Conservation (phyloP, 1,140 invertebrate species). For the Gryllus bimaculatus region DNA sequence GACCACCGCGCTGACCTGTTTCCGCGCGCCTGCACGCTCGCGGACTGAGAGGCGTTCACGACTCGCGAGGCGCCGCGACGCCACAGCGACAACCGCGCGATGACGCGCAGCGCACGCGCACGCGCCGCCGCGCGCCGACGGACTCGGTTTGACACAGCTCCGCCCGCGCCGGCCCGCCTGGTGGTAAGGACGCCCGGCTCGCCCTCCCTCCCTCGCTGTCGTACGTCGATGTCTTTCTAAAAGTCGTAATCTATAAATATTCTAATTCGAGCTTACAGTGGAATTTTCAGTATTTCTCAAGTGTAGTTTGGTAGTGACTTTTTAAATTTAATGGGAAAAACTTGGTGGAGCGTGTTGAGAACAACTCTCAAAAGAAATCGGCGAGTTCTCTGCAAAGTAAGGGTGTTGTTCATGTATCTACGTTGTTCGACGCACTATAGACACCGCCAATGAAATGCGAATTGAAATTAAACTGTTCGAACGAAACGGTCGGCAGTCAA, state of each 20-base stretch:
- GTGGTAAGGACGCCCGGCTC: constrained; percentile 12
- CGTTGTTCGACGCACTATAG: too few species aligned
- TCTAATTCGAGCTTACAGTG: neutral
- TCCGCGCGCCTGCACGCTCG: too few species aligned
- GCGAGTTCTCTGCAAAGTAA: neutral
- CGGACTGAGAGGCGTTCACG: constrained; percentile 74
- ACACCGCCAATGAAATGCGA: too few species aligned
- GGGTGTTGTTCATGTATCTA: neutral
- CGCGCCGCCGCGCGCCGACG: neutral
- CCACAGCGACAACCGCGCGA: constrained; percentile 37
- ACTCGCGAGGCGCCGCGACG: constrained; percentile 60
- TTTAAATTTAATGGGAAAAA: too few species aligned
- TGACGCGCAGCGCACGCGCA: neutral
- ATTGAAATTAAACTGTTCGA: too few species aligned
- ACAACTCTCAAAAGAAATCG: neutral
- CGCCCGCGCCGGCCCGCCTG: constrained; percentile 10
- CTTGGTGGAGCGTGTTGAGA: too few species aligned
- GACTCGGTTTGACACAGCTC: constrained; percentile 19
- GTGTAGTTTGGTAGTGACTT: neutral
- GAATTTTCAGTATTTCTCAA: neutral
- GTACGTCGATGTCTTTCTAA: neutral
- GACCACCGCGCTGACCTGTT: constrained; percentile 61
- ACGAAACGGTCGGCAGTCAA: too few species aligned
- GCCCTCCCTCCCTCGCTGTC: neutral
- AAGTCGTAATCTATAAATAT: neutral